Evolutionary conservation across 2,888 invertebrate species (phyloP).

Genomic region (Carabus problematicus): DNA sequence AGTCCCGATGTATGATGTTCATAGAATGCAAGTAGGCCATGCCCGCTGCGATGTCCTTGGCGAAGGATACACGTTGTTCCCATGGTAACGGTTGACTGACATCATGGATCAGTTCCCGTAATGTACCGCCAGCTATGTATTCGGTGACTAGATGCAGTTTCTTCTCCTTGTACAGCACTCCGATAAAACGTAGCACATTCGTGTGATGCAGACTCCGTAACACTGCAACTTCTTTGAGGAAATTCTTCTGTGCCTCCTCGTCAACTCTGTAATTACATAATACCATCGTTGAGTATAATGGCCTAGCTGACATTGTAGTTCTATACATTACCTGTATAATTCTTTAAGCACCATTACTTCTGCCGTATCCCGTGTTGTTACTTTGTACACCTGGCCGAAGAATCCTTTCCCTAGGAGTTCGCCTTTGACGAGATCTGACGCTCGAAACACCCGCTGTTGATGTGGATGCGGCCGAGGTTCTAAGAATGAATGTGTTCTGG

Average conservation of each 20-base stretch:
- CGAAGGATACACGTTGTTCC: slow-evolving; percentile 82
- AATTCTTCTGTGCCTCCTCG: slow-evolving; percentile 93
- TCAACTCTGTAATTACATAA: slow-evolving; percentile 79
- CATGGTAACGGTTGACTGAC: slow-evolving; percentile 73
- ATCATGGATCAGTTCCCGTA: slow-evolving; percentile 85
- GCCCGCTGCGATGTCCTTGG: slow-evolving; percentile 91
- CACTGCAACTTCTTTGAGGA: slow-evolving; percentile 94
- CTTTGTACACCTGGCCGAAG: slow-evolving; percentile 92
- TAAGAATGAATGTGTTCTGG: slow-evolving; percentile 87
- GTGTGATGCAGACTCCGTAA: slow-evolving; percentile 86
- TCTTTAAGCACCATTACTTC: slow-evolving; percentile 97
- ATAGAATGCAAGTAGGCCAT: slow-evolving; percentile 94
- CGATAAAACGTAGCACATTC: slow-evolving; percentile 90
- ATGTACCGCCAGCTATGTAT: slow-evolving; percentile 89
- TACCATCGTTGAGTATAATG: no score
- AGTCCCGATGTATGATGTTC: slow-evolving; percentile 94
- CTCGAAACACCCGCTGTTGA: slow-evolving; percentile 82
- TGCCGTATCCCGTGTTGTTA: slow-evolving; percentile 87
- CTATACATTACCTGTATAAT: slow-evolving; percentile 60
- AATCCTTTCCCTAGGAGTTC: slow-evolving; percentile 92
- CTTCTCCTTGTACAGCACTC: slow-evolving; percentile 92
- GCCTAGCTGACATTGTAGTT: no score
- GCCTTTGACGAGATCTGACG: slow-evolving; percentile 87
- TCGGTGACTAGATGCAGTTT: slow-evolving; percentile 92
- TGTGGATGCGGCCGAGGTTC: slow-evolving; percentile 63